These are phyloP conservation scores for Oxyruncus cristatus DNA, from an alignment of 2,113 vertebrate genomes.

Conservation along the genomic window DNA sequence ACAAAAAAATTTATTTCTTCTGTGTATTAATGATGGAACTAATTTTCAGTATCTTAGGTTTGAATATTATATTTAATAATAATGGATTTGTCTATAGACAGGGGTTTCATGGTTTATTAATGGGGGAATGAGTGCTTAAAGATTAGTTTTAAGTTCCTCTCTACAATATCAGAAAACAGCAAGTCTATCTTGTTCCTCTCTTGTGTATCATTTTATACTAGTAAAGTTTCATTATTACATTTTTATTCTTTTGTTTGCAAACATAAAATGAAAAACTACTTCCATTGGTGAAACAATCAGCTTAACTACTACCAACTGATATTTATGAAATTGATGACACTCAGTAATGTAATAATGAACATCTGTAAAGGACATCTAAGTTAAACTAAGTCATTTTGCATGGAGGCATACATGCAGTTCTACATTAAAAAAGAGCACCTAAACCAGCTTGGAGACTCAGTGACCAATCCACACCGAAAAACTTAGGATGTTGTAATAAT, in stretches of 20 bases:
- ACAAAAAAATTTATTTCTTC: not conserved
- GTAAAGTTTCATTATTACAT: not conserved
- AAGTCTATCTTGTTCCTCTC: not conserved
- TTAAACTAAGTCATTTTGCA: not conserved
- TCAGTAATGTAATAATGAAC: not conserved
- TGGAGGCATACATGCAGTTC: not conserved
- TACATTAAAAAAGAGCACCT: not conserved
- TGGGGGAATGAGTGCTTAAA: not conserved
- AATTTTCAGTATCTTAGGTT: not conserved
- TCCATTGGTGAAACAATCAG: not conserved
- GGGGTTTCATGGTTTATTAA: not conserved
- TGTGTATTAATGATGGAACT: not conserved
- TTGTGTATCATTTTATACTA: not conserved
- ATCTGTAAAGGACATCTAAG: not conserved
- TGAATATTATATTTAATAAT: not conserved
- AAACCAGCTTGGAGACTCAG: not conserved
- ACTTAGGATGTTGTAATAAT: not conserved
- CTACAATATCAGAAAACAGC: not conserved
- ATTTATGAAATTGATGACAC: not conserved
- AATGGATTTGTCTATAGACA: not conserved
- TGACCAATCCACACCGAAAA: not conserved
- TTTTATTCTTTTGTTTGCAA: not conserved
- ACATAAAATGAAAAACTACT: not conserved
- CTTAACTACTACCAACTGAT: not conserved
- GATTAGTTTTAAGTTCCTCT: not conserved